phyloP scores from a whole-genome alignment of 2,888 invertebrate genomes.

The Aleiodes alternator region DNA sequence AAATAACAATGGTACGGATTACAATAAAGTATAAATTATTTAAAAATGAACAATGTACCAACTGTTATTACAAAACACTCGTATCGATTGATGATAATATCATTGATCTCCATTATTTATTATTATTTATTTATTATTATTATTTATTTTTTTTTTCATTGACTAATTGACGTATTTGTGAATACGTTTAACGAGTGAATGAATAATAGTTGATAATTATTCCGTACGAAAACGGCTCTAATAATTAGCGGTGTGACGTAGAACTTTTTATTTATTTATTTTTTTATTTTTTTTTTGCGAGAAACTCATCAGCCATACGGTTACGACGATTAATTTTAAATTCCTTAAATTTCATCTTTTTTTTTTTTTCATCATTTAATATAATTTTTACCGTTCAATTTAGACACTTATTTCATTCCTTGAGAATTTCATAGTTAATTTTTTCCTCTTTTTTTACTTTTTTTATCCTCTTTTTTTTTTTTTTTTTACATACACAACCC shows the following conservation, averaged over 20 bases:
- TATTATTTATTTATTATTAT: constrained; percentile 35
- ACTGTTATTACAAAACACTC: constrained; percentile 47
- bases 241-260: constrained; percentile 65
- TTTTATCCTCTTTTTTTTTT: constrained; percentile 23
- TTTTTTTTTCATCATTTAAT: constrained; percentile 37
- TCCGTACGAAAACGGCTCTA: constrained; percentile 61
- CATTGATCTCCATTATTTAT: constrained; percentile 20
- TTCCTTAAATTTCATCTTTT: constrained; percentile 40
- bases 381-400: constrained; percentile 48
- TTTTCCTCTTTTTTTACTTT: constrained; percentile 48
- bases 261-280: constrained; percentile 51
- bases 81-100: constrained; percentile 36
- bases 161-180: neutral
- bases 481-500: constrained; percentile 55
- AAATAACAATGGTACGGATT: constrained; percentile 35
- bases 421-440: constrained; percentile 46
- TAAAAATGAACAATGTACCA: constrained; percentile 43
- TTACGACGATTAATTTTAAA: constrained; percentile 54
- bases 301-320: constrained; percentile 57
- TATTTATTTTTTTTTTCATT: constrained; percentile 35
- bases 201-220: constrained; percentile 59
- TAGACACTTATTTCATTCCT: constrained; percentile 59
- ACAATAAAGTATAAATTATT: constrained; percentile 46
- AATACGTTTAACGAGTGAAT: constrained; percentile 40
- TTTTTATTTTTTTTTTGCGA: constrained; percentile 47